Evolutionary conservation across 2,888 invertebrate species (phyloP).

Genomic region (Steinernema carpocapsae): DNA sequence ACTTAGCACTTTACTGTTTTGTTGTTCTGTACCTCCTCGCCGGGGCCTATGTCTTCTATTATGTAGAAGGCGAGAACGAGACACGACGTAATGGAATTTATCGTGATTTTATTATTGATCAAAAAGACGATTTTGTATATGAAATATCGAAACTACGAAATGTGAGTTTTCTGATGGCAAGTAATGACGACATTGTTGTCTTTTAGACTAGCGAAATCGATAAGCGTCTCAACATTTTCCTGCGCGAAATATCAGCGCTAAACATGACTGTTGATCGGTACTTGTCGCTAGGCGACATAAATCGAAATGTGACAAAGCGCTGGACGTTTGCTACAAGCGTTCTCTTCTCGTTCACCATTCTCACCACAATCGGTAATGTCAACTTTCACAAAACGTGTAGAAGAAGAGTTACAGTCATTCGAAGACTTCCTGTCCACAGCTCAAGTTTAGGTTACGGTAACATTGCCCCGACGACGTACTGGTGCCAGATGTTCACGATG

Average conservation of each 20-base stretch:
- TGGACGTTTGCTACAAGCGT: slow-evolving; percentile 65
- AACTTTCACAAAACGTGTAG: slow-evolving; percentile 27
- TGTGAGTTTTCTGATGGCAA: slow-evolving; percentile 40
- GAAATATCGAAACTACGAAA: slow-evolving; percentile 49
- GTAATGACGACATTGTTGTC: neutral
- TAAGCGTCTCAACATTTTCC: slow-evolving; percentile 50
- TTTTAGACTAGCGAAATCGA: slow-evolving; percentile 57
- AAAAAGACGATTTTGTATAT: slow-evolving; percentile 52
- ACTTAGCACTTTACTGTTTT: slow-evolving; percentile 61
- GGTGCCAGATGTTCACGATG: slow-evolving; percentile 65
- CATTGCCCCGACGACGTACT: slow-evolving; percentile 61
- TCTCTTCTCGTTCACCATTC: slow-evolving; percentile 65
- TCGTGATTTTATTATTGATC: slow-evolving; percentile 41
- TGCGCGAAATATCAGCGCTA: slow-evolving; percentile 56
- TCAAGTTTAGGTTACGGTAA: slow-evolving; percentile 66
- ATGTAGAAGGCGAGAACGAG: slow-evolving; percentile 62
- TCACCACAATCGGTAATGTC: slow-evolving; percentile 61
- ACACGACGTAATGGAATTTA: slow-evolving; percentile 54
- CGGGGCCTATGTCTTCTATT: slow-evolving; percentile 61
- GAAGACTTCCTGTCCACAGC: no score
- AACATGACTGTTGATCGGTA: slow-evolving; percentile 64
- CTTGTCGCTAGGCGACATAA: slow-evolving; percentile 53
- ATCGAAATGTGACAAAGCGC: slow-evolving; percentile 51
- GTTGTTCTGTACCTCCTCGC: slow-evolving; percentile 61
- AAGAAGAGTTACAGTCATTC: no score